phyloP scores from a whole-genome alignment of 2,888 invertebrate genomes.

The Bursaphelenchus okinawaensis region DNA sequence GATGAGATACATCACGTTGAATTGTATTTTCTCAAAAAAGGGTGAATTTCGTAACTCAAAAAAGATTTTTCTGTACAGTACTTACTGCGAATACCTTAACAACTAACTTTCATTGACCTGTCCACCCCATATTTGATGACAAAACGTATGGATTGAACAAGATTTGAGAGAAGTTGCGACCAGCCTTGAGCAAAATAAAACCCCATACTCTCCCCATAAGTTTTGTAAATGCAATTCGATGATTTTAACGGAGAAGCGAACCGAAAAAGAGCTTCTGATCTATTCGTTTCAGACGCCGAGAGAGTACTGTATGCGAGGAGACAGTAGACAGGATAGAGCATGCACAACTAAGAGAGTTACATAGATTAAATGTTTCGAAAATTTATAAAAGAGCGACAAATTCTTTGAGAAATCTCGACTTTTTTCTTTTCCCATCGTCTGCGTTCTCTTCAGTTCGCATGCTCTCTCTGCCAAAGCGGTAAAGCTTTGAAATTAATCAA shows the following conservation, averaged over 20 bases:
- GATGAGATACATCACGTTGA: too few relatives aligned
- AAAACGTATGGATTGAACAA: too few relatives aligned
- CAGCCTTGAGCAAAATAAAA: too few relatives aligned
- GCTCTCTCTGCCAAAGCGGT: neutral
- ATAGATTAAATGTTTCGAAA: neutral
- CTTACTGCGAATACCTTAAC: too few relatives aligned
- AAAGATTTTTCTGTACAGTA: too few relatives aligned
- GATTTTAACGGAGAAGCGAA: neutral
- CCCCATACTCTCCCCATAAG: neutral
- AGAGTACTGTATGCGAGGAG: neutral
- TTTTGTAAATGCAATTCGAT: neutral
- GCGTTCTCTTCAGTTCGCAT: neutral
- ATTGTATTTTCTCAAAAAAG: too few relatives aligned
- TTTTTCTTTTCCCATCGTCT: too few relatives aligned
- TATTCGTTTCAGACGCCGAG: neutral
- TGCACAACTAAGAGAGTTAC: neutral
- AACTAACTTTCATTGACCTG: too few relatives aligned
- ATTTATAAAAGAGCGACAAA: neutral
- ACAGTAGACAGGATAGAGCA: neutral
- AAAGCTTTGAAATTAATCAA: neutral
- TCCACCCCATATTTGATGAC: too few relatives aligned
- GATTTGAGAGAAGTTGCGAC: too few relatives aligned
- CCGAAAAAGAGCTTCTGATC: neutral
- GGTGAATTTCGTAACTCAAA: too few relatives aligned
- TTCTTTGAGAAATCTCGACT: neutral